Conservation (phyloP, 2,113 vertebrate species). For the Elachura formosa region DNA sequence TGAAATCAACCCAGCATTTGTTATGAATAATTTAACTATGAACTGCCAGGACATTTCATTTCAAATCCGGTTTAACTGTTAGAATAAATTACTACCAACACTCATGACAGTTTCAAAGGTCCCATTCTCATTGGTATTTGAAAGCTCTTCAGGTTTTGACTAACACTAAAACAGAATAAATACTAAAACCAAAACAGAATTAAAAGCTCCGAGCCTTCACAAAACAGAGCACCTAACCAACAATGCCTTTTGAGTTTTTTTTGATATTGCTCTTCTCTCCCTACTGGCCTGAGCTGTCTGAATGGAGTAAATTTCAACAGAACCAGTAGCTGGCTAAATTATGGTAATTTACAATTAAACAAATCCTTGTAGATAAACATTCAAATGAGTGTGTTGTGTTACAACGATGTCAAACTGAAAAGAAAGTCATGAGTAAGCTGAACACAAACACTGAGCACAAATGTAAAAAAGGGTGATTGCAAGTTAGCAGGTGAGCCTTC, state of each 20-base stretch:
- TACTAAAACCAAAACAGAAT: not conserved
- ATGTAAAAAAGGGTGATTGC: not conserved
- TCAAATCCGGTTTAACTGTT: not conserved
- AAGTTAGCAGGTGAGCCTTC: not conserved
- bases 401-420: not conserved
- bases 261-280: accelerated
- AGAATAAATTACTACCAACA: not conserved
- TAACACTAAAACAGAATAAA: not conserved
- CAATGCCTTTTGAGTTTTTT: not conserved
- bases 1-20: not conserved
- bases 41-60: not conserved
- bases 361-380: not conserved
- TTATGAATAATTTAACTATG: not conserved
- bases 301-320: not conserved
- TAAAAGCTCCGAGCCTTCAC: not conserved
- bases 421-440: not conserved
- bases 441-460: not conserved
- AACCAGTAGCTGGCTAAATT: not conserved
- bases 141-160: not conserved
- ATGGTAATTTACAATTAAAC: not conserved
- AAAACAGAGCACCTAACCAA: not conserved
- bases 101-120: not conserved
- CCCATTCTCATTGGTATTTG: not conserved
- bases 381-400: not conserved
- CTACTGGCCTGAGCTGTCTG: not conserved